Conservation (phyloP, 2,888 invertebrate genomes). For the Epinotia nisella region DNA sequence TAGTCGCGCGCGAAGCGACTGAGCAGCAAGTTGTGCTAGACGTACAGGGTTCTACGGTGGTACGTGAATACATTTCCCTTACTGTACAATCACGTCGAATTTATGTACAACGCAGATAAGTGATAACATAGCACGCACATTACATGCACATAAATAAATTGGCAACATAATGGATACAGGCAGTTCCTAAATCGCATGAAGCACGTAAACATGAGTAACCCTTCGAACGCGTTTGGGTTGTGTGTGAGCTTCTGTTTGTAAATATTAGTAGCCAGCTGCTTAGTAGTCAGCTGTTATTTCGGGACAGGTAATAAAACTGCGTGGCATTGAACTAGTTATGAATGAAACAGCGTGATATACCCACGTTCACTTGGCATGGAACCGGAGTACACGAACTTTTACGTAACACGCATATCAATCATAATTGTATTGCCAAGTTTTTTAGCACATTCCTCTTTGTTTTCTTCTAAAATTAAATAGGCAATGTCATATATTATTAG, state of each 20-base stretch:
- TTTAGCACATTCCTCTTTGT: slow-evolving; percentile 28
- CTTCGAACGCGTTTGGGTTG: background rate
- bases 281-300: slow-evolving; percentile 29
- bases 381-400: slow-evolving; percentile 8
- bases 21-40: too few relatives aligned
- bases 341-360: slow-evolving; percentile 27
- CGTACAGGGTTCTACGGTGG: too few relatives aligned
- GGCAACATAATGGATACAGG: background rate
- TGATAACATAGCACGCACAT: too few relatives aligned
- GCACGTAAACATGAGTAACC: background rate
- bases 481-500: slow-evolving; percentile 19
- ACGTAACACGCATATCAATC: slow-evolving; percentile 15
- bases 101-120: background rate
- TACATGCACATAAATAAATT: background rate
- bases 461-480: slow-evolving; percentile 30
- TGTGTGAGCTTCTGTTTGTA: slow-evolving; percentile 14
- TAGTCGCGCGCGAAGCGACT: too few relatives aligned
- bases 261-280: slow-evolving; percentile 31
- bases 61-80: too few relatives aligned
- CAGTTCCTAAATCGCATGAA: background rate
- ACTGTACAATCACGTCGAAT: too few relatives aligned
- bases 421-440: slow-evolving; percentile 28
- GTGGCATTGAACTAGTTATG: slow-evolving; percentile 43
- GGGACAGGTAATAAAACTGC: slow-evolving; percentile 29
- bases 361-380: slow-evolving; percentile 27